These are phyloP conservation scores for Oncopodura yosiiana DNA, from an alignment of 1,140 invertebrate species.

Conservation along the genomic window DNA sequence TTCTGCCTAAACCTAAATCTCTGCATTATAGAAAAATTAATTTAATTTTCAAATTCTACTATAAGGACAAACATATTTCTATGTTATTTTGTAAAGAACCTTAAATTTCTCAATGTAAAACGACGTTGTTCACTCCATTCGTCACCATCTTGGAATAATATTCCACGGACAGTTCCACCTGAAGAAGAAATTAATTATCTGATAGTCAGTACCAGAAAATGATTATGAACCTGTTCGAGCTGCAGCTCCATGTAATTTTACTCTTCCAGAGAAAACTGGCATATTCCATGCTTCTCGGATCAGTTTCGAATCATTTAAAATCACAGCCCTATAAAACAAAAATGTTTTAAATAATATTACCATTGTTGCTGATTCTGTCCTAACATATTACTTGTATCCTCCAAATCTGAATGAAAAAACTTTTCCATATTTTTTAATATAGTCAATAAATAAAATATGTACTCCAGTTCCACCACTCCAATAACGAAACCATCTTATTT, in stretches of 20 bases:
- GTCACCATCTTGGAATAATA: constrained; percentile 15
- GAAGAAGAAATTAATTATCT: background rate
- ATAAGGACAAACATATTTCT: too few species aligned
- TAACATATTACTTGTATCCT: background rate
- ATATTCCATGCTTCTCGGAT: constrained; percentile 22
- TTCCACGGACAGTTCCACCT: background rate
- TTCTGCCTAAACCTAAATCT: constrained; percentile 42
- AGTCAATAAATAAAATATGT: background rate
- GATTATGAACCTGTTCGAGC: constrained; percentile 4
- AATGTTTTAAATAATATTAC: background rate
- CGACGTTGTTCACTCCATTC: constrained; percentile 19
- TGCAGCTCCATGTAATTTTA: constrained; percentile 13
- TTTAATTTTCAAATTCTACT: too few species aligned
- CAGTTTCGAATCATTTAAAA: constrained; percentile 13
- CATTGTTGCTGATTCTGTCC: background rate
- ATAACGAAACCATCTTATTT: too few species aligned
- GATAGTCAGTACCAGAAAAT: background rate
- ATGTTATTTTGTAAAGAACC: too few species aligned
- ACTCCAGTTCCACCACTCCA: background rate
- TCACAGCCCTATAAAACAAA: constrained; percentile 2
- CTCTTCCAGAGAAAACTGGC: constrained; percentile 7
- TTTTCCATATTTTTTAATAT: constrained; percentile 8
- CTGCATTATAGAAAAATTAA: too few species aligned
- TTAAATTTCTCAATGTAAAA: constrained; percentile 12
- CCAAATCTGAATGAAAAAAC: constrained; percentile 3